Evolutionary conservation across 2,797 vertebrate species (phyloP).

Genomic region (Tympanoctomys barrerae): DNA sequence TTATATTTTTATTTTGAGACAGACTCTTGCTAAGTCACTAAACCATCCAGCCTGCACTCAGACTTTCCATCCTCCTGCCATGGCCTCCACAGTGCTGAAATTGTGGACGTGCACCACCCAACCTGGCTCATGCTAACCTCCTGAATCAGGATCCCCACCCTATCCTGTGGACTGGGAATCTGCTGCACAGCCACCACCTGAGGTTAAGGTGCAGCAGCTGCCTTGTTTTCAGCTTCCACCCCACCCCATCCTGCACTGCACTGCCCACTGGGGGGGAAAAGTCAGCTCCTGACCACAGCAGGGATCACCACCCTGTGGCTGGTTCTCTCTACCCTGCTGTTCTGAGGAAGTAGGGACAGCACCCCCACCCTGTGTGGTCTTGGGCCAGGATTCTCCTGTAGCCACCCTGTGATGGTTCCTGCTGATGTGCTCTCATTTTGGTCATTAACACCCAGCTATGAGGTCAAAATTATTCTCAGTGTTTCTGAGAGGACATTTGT

Average conservation of each 20-base stretch:
- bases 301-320: background rate
- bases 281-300: no score
- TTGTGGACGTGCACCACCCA: no score
- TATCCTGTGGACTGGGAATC: background rate
- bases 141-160: background rate
- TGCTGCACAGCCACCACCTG: background rate
- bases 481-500: background rate
- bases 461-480: background rate
- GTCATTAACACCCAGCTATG: no score
- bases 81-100: background rate
- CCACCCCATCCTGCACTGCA: background rate
- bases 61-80: background rate
- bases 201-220: rapidly evolving
- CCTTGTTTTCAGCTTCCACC: background rate
- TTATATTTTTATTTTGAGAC: no score
- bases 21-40: no score
- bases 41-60: no score
- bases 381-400: background rate
- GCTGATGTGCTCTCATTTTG: background rate
- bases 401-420: no score
- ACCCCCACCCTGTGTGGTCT: background rate
- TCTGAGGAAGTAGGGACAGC: background rate
- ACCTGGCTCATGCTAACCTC: background rate
- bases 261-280: background rate
- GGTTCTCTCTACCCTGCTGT: background rate